Evolutionary conservation across 2,113 vertebrate genomes (phyloP), one percentile per base, ranked within the genome.

Genomic region (Paraplagusia blochii): DNA sequence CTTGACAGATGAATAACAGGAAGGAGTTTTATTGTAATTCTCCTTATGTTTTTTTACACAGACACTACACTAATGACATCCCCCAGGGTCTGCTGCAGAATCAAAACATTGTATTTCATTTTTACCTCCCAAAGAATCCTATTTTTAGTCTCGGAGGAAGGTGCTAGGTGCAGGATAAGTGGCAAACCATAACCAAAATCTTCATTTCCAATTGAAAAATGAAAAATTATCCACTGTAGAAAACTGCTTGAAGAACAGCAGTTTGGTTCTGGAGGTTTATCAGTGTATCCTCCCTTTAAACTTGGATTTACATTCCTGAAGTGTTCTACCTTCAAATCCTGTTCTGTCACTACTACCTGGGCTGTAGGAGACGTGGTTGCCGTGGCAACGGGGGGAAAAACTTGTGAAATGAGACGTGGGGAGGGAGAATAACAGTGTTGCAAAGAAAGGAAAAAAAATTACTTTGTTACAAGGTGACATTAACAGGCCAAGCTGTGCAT

Each of bases 341-440:
- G 13, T 56, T 60, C 69, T 70, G 72, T 83, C 77, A 71, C 79
- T 54, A 81, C 71, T 74, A 74, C 75, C 77, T 79, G 67, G 67
- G 65, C 77, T 66, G 46, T 44, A 1, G 75, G 53, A 84, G 71
- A 72, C 78, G 79, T 66, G 55, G 87, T 90, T 87, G 69, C 83
- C 87, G 67, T 77, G 82, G 85, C 77, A 89, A 90, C 85, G 15
- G 53, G 67, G 34, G 72, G 69, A 76, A 72, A 66, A 70, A 78
- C 66, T 59, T 69, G 48, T 64, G 64, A 61, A 63, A 74, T 51
- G 45, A 72, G 53, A 55, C 34, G 47, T 5, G 9, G 44, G 16
- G 11, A 17, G 16, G 29, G 17, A 38, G 43, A 63, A 49, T 61
- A 45, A 40, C 29, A 14, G 19, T 33, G 43, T 69, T 29, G 22